phyloP scores from a whole-genome alignment of 1,140 invertebrate species.

The Drosophila burlai region DNA sequence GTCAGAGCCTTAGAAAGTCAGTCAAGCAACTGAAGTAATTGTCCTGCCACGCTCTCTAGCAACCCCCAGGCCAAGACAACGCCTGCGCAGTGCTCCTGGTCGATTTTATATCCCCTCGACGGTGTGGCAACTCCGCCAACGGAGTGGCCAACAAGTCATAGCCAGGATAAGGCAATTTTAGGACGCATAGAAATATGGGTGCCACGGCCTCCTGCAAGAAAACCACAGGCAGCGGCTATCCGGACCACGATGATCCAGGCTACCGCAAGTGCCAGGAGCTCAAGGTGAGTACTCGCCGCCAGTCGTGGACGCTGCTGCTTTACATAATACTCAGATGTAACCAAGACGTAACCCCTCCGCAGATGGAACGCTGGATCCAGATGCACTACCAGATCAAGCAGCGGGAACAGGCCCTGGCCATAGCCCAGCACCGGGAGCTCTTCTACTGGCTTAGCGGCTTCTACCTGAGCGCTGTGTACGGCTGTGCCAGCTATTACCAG shows the following conservation, averaged over 20 bases:
- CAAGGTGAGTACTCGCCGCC: slow-evolving; percentile 44
- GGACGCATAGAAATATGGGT: slow-evolving; percentile 62
- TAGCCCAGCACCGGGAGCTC: slow-evolving; percentile 90
- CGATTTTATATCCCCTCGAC: slow-evolving; percentile 18
- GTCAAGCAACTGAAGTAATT: slow-evolving; percentile 54
- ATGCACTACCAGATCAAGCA: slow-evolving; percentile 92
- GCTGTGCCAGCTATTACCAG: slow-evolving; percentile 86
- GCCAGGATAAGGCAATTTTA: neutral
- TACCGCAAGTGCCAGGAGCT: slow-evolving; percentile 80
- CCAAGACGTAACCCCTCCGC: no score
- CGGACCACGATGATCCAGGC: slow-evolving; percentile 70
- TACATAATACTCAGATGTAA: slow-evolving; percentile 13
- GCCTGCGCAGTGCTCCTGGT: slow-evolving; percentile 54
- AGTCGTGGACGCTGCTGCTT: neutral
- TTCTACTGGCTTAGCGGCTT: slow-evolving; percentile 91
- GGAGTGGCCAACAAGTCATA: slow-evolving; percentile 17
- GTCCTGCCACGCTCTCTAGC: neutral
- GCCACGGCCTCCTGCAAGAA: slow-evolving; percentile 63
- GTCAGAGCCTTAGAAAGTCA: slow-evolving; percentile 39
- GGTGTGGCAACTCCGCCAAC: slow-evolving; percentile 24
- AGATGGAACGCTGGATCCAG: slow-evolving; percentile 91
- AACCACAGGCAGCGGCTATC: slow-evolving; percentile 44
- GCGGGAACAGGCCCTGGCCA: slow-evolving; percentile 89
- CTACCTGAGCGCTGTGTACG: slow-evolving; percentile 86
- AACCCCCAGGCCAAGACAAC: slow-evolving; percentile 17